Evolutionary conservation across 2,797 vertebrate genomes (phyloP).

Genomic region (Prunella strophiata): DNA sequence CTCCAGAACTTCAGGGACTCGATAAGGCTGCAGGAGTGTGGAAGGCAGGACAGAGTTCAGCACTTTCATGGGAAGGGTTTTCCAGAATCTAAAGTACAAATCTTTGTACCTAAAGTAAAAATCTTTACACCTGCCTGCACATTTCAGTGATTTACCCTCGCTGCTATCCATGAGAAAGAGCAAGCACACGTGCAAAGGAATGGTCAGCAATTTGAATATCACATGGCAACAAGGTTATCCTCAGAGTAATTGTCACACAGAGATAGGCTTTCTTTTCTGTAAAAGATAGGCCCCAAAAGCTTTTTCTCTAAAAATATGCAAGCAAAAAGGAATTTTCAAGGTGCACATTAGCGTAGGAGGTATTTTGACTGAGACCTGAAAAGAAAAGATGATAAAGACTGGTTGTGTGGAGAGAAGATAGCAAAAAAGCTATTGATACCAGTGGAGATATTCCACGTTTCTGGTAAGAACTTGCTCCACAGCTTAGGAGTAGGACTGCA

Average conservation of each 20-base stretch:
- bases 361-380: slow-evolving; percentile 4
- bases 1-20: slow-evolving; percentile 99
- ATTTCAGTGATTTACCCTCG: background rate
- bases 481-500: background rate
- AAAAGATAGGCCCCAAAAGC: background rate
- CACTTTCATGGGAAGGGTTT: background rate
- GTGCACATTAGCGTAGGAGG: background rate
- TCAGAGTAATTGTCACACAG: background rate
- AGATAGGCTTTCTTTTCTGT: background rate
- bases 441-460: background rate
- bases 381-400: background rate
- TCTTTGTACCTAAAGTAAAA: background rate
- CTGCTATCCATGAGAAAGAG: background rate
- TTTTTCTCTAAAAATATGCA: background rate
- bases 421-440: background rate
- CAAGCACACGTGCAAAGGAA: background rate
- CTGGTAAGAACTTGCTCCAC: background rate
- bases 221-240: background rate
- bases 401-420: background rate
- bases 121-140: background rate
- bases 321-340: background rate
- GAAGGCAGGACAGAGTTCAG: background rate
- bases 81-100: background rate
- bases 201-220: background rate
- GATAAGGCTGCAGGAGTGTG: slow-evolving; percentile 81